Evolutionary conservation across 2,888 invertebrate genomes (phyloP), one percentile per base, ranked within the genome.

Genomic region (Seira ritae): DNA sequence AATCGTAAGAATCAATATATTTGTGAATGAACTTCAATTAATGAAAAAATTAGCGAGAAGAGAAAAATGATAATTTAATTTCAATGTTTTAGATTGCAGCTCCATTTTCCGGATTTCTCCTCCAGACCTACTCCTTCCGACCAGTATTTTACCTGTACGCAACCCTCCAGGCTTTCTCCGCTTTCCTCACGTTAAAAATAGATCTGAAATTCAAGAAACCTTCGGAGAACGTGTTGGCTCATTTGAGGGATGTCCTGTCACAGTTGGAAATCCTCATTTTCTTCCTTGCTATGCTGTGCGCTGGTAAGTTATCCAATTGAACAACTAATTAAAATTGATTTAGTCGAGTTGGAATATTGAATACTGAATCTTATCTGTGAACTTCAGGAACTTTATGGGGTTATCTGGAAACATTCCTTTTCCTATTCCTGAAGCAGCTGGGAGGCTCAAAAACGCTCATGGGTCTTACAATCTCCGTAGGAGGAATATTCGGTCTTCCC

Each of bases 101-200:
- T 0, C 95, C 95, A 0, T 91, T 95, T 8, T 94, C 95, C 0
- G 95, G 95, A 1, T 89, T 94, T 88, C 92, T 95, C 69, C 95
- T 95, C 72, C 95, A 95, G 60, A 24, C 42, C 0, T 84, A 84
- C 31, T 76, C 81, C n/a, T 91, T 55, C 92, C 95, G 95, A 89
- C 95, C 95, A n/a, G 94, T 95, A 65, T 95, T 95, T 90, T 95
- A 94, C 90, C 90, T 95, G 85, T 95, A 95, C 90, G 94, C 95
- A 1, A 93, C 92, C 1, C 90, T 95, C 88, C 95, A 95, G 90
- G 91, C 95, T 1, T 90, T 93, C 6, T 94, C 94, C 23, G 95
- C 94, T 0, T 90, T 92, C 4, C 90, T 95, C 68, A 95, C 95
- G 93, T 90, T 95, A 88, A 92, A 94, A 89, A 94, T 95, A 82